Conservation (phyloP, 2,797 vertebrate species). For the Aotus griseimembra region DNA sequence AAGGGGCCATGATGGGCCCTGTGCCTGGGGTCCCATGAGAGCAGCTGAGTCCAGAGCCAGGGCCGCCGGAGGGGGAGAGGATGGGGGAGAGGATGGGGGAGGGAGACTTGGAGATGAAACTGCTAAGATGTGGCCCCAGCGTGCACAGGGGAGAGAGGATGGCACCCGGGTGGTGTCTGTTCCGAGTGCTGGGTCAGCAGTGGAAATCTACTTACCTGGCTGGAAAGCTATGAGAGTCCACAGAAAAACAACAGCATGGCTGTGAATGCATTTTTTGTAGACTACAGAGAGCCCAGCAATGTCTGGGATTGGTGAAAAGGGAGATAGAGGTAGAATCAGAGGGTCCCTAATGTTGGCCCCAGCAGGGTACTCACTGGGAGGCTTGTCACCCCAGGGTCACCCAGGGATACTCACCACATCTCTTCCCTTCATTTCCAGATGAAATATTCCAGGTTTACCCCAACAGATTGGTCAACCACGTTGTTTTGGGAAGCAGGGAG, state of each 20-base stretch:
- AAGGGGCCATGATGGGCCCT: background rate
- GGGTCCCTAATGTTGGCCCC: background rate
- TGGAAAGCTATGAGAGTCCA: background rate
- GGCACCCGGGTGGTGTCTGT: no score
- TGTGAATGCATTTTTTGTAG: background rate
- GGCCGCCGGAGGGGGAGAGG: background rate
- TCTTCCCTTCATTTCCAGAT: no score
- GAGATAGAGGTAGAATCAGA: background rate
- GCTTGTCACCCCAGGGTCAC: background rate
- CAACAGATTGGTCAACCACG: no score
- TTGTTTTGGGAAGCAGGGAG: background rate
- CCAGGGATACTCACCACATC: background rate
- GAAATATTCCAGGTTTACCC: background rate
- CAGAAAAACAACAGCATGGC: background rate
- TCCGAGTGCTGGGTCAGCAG: background rate
- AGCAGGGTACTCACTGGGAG: no score
- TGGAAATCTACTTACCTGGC: background rate
- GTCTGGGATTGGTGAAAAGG: background rate
- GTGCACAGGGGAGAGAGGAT: background rate
- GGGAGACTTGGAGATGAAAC: background rate
- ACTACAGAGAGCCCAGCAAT: background rate
- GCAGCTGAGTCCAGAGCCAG: background rate
- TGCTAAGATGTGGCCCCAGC: background rate
- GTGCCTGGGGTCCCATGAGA: background rate
- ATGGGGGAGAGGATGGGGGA: fast-evolving